phyloP scores from a whole-genome alignment of 2,797 vertebrate genomes.

The Pseudochirops cupreus region DNA sequence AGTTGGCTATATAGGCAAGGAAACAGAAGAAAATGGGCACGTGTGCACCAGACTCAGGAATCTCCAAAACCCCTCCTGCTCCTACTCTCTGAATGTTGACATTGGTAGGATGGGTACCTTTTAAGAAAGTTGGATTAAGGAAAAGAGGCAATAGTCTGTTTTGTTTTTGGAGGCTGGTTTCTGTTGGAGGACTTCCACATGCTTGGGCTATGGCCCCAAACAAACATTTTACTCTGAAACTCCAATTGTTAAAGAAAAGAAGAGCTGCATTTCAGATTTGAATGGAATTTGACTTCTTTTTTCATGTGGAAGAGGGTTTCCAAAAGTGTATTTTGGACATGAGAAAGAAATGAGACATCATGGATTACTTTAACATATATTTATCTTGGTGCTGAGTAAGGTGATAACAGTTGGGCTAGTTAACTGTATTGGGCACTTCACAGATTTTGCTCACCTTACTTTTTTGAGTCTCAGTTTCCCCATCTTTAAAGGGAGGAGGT shows the following conservation, averaged over 20 bases:
- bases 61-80: not conserved
- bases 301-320: not conserved
- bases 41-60: not conserved
- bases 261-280: not conserved
- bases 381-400: not conserved
- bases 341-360: not conserved
- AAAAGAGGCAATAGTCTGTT: not conserved
- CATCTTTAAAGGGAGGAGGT: not conserved
- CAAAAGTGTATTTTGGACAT: not conserved
- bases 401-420: not conserved
- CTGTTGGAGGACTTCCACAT: not conserved
- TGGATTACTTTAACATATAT: not conserved
- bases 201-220: not conserved
- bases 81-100: not conserved
- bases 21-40: not conserved
- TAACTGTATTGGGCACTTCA: not conserved
- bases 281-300: not conserved
- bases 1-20: not conserved
- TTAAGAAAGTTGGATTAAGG: not conserved
- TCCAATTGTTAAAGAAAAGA: not conserved
- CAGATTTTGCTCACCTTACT: not conserved
- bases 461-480: not conserved
- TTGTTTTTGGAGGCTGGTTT: not conserved
- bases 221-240: not conserved
- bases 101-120: not conserved